Evolutionary conservation across 2,797 vertebrate genomes (phyloP).

Genomic region (Propithecus perrieri): DNA sequence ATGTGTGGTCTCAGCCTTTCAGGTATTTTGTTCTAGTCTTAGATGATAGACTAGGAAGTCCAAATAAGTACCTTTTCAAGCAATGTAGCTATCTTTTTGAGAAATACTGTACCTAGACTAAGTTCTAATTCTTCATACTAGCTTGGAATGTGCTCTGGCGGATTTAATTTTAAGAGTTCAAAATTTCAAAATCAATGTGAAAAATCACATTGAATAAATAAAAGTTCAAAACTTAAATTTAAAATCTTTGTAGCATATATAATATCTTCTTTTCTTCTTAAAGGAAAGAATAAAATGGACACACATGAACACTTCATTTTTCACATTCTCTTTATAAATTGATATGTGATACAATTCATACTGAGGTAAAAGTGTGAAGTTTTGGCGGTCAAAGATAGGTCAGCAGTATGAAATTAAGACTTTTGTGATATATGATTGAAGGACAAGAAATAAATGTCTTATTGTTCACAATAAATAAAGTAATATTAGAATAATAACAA

Average conservation of each 20-base stretch:
- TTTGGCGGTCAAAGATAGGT: not conserved
- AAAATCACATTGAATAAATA: not conserved
- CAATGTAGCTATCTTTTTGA: not conserved
- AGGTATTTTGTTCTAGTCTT: not conserved
- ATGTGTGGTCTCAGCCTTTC: not conserved
- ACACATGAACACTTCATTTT: not conserved
- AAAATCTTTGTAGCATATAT: not conserved
- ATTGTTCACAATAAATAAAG: conserved; percentile 1
- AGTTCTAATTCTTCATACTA: not conserved
- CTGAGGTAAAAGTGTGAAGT: not conserved
- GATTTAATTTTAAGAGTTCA: not conserved
- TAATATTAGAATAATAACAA: not conserved
- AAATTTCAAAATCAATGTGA: not conserved
- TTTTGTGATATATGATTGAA: not conserved
- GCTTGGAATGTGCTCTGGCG: not conserved
- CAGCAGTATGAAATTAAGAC: not conserved
- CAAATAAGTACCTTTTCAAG: not conserved
- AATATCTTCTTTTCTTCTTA: not conserved
- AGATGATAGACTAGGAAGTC: not conserved
- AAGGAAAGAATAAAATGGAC: not conserved
- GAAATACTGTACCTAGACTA: not conserved
- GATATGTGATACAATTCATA: not conserved
- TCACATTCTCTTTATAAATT: not conserved
- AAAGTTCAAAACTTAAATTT: not conserved
- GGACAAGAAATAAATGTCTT: not conserved